Evolutionary conservation across 1,140 invertebrate species (phyloP), one percentile per base, ranked within the genome.

Genomic region (Cyclargus thomasi): DNA sequence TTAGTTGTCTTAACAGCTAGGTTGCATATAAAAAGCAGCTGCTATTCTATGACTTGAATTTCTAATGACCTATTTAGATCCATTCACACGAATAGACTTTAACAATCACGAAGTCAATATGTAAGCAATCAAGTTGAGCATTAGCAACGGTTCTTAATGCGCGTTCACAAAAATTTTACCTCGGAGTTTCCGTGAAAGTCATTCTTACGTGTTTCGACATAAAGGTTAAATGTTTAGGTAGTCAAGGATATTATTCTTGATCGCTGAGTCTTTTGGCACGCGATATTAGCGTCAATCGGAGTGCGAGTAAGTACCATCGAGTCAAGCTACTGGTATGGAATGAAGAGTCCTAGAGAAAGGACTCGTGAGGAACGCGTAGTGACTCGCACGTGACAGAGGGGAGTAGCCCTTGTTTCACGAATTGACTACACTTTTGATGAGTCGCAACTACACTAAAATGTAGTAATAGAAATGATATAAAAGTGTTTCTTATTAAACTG

Each of bases 371-470:
- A 75, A 71, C 73, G 53, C 71, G 57, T 73, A 69, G 80, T 81
- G 83, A 82, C 81, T 83, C 78, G 81, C 80, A 63, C 47, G 57
- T 63, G 70, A 74, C 65, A 71, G 66, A 59, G 70, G 74, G 70
- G 64, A 63, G 73, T 65, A 67, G 71, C 69, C 8, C 4, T 4
- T 29, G 29, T 29, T 29, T 7, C 16, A 53, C 14, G 14, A 53
- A 17, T 53, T 53, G 47, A 53, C 47, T 53, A 7, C 10, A 53
- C 14, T 16, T 16, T 16, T 53, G 47, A 53, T 53, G 47, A 29
- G 29, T 29, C 29, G 29, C 29, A 29, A 1, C 0, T 7, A 29
- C n/a, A n/a, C n/a, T n/a, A n/a, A n/a, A n/a, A n/a, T n/a, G n/a
- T n/a, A n/a, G n/a, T n/a, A n/a, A n/a, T n/a, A n/a, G n/a, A n/a